phyloP scores from a whole-genome alignment of 2,888 invertebrate genomes.

The Drepanosiphum platanoidis region DNA sequence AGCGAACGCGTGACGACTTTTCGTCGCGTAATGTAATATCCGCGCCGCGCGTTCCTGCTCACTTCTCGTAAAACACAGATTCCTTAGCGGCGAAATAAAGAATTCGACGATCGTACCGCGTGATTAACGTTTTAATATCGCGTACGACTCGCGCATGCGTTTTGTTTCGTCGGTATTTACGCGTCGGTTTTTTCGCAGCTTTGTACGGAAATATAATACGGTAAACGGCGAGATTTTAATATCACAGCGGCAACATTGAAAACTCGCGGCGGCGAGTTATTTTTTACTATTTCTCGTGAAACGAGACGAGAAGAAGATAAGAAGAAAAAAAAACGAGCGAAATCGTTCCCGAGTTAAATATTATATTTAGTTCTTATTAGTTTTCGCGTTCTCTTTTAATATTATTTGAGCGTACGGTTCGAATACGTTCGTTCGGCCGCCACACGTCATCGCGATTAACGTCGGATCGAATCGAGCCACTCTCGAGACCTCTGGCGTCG shows the following conservation, averaged over 20 bases:
- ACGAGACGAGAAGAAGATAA: neutral
- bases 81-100: neutral
- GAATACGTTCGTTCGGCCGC: too few relatives aligned
- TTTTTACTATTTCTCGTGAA: neutral
- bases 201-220: neutral
- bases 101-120: neutral
- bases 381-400: too few relatives aligned
- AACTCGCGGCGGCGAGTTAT: neutral
- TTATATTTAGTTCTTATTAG: too few relatives aligned
- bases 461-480: too few relatives aligned
- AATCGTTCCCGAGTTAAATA: neutral
- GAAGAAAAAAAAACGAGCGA: neutral
- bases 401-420: too few relatives aligned
- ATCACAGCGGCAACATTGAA: neutral
- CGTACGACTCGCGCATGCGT: neutral
- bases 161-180: neutral
- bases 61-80: neutral
- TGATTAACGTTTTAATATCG: too few relatives aligned
- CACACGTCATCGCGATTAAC: too few relatives aligned
- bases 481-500: too few relatives aligned
- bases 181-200: too few relatives aligned
- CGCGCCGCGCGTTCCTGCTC: neutral
- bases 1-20: slow-evolving; percentile 11
- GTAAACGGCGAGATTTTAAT: neutral
- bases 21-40: too few relatives aligned